phyloP scores from a whole-genome alignment of 2,888 invertebrate species.

The Orchestes rusci region DNA sequence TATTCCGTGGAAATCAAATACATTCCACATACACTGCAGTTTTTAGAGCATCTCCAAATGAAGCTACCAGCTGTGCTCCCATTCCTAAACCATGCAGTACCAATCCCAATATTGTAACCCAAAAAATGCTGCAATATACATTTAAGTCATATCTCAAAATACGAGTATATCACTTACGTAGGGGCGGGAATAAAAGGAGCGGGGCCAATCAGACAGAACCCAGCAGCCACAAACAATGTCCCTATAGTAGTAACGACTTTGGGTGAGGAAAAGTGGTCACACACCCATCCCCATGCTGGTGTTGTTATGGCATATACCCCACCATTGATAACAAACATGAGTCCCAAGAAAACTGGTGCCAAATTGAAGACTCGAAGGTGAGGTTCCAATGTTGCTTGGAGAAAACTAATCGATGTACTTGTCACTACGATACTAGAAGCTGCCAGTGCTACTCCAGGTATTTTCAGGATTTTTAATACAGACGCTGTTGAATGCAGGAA shows the following conservation, averaged over 20 bases:
- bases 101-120: slow-evolving; percentile 63
- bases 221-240: slow-evolving; percentile 57
- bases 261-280: slow-evolving; percentile 60
- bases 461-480: slow-evolving; percentile 56
- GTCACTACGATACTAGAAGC: slow-evolving; percentile 67
- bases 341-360: slow-evolving; percentile 62
- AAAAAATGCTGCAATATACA: slow-evolving; percentile 50
- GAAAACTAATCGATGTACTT: slow-evolving; percentile 77
- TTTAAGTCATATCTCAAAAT: neutral
- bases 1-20: neutral
- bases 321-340: slow-evolving; percentile 80
- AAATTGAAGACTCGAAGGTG: slow-evolving; percentile 71
- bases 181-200: slow-evolving; percentile 64
- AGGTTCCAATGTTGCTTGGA: slow-evolving; percentile 83
- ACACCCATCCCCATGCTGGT: slow-evolving; percentile 74
- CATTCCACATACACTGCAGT: slow-evolving; percentile 64
- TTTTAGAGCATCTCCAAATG: slow-evolving; percentile 75
- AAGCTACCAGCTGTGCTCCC: slow-evolving; percentile 76
- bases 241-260: slow-evolving; percentile 64
- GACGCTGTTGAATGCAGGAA: slow-evolving; percentile 47
- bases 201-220: slow-evolving; percentile 72
- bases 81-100: slow-evolving; percentile 77
- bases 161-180: slow-evolving; percentile 46
- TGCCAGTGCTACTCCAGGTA: slow-evolving; percentile 68
- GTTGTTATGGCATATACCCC: slow-evolving; percentile 73